These are phyloP conservation scores for Saimiri boliviensis DNA, from an alignment of 2,113 vertebrate genomes.

Conservation along the genomic window DNA sequence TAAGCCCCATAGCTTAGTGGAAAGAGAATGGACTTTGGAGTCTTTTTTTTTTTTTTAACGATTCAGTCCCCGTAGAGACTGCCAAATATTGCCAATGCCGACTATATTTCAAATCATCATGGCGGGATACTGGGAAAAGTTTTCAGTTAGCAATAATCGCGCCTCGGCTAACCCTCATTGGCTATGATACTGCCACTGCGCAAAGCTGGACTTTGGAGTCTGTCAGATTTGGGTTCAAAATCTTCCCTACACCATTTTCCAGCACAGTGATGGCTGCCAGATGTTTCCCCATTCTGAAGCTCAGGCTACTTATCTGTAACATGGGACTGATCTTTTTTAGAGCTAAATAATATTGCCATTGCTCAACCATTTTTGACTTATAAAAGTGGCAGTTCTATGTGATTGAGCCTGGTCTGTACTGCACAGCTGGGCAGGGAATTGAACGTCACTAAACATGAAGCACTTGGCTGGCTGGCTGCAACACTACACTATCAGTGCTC, in stretches of 20 bases:
- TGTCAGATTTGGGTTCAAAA: neutral
- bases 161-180: no score
- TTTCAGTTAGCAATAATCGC: no score
- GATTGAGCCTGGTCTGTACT: neutral
- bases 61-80: no score
- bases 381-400: neutral
- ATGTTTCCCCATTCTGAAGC: neutral
- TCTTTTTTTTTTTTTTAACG: no score
- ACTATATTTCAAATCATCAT: no score
- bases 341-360: conserved; percentile 14
- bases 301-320: neutral
- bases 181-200: no score
- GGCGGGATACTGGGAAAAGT: no score
- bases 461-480: neutral
- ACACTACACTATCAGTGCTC: fast-evolving
- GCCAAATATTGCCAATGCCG: no score
- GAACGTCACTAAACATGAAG: neutral
- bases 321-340: neutral
- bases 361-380: neutral
- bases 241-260: neutral
- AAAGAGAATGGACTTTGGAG: neutral
- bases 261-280: neutral
- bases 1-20: neutral
- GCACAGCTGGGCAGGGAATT: neutral
- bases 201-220: neutral